phyloP scores from a whole-genome alignment of 2,113 vertebrate species.

The Stegostoma tigrinum region DNA sequence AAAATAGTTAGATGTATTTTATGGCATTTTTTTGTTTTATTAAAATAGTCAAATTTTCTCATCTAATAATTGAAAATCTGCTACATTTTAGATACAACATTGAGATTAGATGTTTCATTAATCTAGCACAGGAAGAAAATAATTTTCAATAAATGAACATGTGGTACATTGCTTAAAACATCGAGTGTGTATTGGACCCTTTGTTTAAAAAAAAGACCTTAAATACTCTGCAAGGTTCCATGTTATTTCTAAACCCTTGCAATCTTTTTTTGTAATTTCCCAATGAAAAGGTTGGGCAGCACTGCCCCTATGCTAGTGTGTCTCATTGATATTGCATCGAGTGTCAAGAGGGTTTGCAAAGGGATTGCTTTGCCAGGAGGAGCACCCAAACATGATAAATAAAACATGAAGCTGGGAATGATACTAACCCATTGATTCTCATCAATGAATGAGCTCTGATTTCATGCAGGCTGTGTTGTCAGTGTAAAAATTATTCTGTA shows the following conservation, averaged over 20 bases:
- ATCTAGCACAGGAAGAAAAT: neutral
- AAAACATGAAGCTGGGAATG: constrained; percentile 24
- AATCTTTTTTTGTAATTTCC: neutral
- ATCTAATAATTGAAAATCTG: too few species aligned
- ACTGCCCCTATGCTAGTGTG: neutral
- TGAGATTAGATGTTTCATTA: neutral
- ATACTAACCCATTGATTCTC: constrained; percentile 32
- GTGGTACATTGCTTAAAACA: neutral
- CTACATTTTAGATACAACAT: too few species aligned
- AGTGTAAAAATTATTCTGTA: constrained; percentile 34
- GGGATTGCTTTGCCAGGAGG: constrained; percentile 19
- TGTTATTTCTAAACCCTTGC: neutral
- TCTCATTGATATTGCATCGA: neutral
- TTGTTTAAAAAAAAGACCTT: neutral
- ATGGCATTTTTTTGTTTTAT: neutral
- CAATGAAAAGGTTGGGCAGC: neutral
- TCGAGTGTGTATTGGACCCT: neutral
- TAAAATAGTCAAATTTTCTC: neutral
- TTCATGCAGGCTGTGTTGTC: constrained; percentile 35
- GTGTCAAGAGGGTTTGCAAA: constrained; percentile 20
- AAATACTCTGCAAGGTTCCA: neutral
- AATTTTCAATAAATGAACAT: neutral
- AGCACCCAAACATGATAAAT: constrained; percentile 36
- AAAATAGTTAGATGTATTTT: too few species aligned
- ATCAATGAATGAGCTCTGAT: constrained; percentile 29